These are phyloP conservation scores for Caranx melampygus DNA, from an alignment of 2,113 vertebrate genomes.

Conservation along the genomic window DNA sequence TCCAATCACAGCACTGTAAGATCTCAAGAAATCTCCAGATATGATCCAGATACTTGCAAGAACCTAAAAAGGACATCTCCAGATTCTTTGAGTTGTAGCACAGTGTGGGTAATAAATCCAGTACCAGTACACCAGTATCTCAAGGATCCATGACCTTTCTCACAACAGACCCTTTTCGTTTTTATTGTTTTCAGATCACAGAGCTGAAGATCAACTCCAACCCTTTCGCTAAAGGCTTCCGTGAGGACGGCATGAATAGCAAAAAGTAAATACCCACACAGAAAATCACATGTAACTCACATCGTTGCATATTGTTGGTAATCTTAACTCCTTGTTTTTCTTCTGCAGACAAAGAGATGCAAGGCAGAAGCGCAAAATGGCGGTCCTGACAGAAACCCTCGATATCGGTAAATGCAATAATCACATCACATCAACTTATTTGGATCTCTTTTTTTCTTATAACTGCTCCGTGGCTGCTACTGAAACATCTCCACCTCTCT, in stretches of 20 bases:
- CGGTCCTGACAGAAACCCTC: constrained; percentile 62
- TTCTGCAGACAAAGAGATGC: constrained; percentile 83
- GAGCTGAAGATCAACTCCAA: constrained; percentile 85
- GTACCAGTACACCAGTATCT: background rate
- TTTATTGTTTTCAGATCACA: constrained; percentile 75
- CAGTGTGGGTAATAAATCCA: background rate
- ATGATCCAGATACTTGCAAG: no score
- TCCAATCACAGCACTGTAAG: no score
- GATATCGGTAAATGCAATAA: constrained; percentile 75
- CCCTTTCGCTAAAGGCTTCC: constrained; percentile 85
- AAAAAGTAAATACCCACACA: constrained; percentile 75
- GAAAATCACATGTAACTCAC: background rate
- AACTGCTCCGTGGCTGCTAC: background rate
- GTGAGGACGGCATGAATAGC: constrained; percentile 85
- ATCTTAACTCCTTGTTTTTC: background rate
- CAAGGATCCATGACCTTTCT: background rate
- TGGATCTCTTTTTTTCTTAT: background rate
- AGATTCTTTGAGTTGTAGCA: no score
- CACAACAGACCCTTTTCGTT: background rate
- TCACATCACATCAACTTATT: background rate
- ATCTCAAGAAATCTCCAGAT: no score
- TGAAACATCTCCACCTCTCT: background rate
- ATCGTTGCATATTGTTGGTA: background rate
- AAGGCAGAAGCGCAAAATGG: constrained; percentile 81
- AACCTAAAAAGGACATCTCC: no score